Evolutionary conservation across 1,140 invertebrate species (phyloP).

Genomic region (Aphaenogaster ashmeadi): DNA sequence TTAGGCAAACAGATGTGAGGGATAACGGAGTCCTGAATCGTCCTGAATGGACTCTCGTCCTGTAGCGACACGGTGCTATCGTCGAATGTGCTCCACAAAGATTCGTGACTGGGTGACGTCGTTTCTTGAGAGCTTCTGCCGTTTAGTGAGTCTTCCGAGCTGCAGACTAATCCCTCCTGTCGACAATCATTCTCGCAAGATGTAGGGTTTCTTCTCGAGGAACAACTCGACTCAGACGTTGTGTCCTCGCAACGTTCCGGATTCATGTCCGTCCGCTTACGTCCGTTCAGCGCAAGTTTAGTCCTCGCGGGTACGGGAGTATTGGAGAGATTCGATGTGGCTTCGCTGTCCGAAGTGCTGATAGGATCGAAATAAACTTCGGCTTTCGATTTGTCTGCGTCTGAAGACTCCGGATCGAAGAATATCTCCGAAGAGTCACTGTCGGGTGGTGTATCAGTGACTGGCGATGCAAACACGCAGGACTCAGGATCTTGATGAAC

Average conservation of each 20-base stretch:
- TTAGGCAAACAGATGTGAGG: slow-evolving; percentile 65
- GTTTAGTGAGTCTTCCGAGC: slow-evolving; percentile 78
- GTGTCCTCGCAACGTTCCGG: slow-evolving; percentile 71
- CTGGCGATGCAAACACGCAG: slow-evolving; percentile 84
- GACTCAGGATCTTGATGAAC: slow-evolving; percentile 86
- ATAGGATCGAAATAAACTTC: slow-evolving; percentile 79
- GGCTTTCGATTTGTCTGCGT: slow-evolving; percentile 77
- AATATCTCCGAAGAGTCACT: slow-evolving; percentile 87
- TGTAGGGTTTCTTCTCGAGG: slow-evolving; percentile 42
- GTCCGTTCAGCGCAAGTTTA: not conserved
- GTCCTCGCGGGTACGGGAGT: not conserved
- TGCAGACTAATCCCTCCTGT: slow-evolving; percentile 43
- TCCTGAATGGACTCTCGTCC: slow-evolving; percentile 73
- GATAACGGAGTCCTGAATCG: not conserved
- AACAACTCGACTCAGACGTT: slow-evolving; percentile 79
- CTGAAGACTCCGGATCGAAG: slow-evolving; percentile 87
- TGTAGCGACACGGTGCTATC: slow-evolving; percentile 81
- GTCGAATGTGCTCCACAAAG: slow-evolving; percentile 83
- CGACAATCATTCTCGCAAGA: not conserved
- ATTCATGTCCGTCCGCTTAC: slow-evolving; percentile 17
- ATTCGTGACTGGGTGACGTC: slow-evolving; percentile 83
- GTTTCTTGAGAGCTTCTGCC: slow-evolving; percentile 80
- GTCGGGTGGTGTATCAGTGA: slow-evolving; percentile 78
- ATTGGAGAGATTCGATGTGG: slow-evolving; percentile 60
- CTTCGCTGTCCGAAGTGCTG: slow-evolving; percentile 79